A percentile compares a stretch with the other conserved stretches of the same genome.
These are phyloP conservation scores for Synanthedon tipuliformis DNA, from an alignment of 2,888 invertebrate species.

Conservation along the genomic window DNA sequence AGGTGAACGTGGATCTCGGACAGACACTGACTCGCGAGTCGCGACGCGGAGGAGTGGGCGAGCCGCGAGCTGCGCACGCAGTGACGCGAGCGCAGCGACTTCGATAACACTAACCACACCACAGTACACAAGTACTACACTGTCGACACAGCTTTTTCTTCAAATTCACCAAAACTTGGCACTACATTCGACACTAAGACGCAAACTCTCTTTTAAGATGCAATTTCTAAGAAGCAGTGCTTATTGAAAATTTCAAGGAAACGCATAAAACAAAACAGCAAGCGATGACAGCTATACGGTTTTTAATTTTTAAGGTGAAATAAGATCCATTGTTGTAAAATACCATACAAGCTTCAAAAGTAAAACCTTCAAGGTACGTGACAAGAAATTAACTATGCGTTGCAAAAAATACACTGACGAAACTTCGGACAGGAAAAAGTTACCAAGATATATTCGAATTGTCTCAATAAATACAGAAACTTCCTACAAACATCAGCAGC, in stretches of 20 bases:
- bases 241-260: not conserved
- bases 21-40: conserved; percentile 37
- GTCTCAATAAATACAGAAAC: not conserved
- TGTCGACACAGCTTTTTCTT: conserved; percentile 13
- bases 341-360: too few relatives aligned
- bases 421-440: not conserved
- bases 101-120: not conserved
- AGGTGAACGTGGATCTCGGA: conserved; percentile 43
- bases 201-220: not conserved
- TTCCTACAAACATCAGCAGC: too few relatives aligned
- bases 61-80: conserved; percentile 5
- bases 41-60: conserved; percentile 5
- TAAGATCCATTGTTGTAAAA: too few relatives aligned
- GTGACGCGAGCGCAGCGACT: conserved; percentile 4
- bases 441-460: not conserved
- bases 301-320: too few relatives aligned
- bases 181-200: conserved; percentile 20
- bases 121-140: conserved; percentile 10
- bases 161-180: conserved; percentile 39
- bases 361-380: not conserved
- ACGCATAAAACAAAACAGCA: not conserved
- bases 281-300: not conserved
- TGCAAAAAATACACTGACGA: not conserved
- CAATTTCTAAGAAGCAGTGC: not conserved
- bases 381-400: not conserved